Evolutionary conservation across 1,140 invertebrate species (phyloP).

Genomic region (Formica exsecta): DNA sequence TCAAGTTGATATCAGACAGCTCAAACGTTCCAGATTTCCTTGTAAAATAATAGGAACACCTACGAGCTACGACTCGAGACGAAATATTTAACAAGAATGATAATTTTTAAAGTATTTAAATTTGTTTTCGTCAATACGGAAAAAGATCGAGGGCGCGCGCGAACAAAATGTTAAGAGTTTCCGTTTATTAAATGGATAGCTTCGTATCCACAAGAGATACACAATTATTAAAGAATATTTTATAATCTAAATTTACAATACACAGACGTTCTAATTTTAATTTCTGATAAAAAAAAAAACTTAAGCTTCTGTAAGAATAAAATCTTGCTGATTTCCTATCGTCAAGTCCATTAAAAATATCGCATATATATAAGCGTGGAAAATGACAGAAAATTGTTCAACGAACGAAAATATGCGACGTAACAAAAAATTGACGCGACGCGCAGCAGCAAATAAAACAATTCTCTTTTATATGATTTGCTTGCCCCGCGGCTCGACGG

Average conservation of each 20-base stretch:
- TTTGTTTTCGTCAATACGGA: neutral
- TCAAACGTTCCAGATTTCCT: neutral
- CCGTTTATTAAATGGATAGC: neutral
- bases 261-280: neutral
- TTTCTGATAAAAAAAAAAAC: neutral
- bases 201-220: neutral
- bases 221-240: neutral
- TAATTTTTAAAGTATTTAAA: neutral
- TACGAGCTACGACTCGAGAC: neutral
- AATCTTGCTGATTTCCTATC: neutral
- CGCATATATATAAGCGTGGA: neutral
- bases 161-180: neutral
- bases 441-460: slow-evolving; percentile 19
- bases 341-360: neutral
- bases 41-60: neutral
- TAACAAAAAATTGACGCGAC: neutral
- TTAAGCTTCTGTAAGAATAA: neutral
- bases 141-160: neutral
- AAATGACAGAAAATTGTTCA: slow-evolving; percentile 29
- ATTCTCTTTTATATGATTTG: slow-evolving; percentile 48
- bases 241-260: neutral
- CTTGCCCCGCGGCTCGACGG: slow-evolving; percentile 11
- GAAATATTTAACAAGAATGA: neutral
- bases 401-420: neutral
- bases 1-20: slow-evolving; percentile 18